Base-by-base conservation (phyloP, 2,888 invertebrate species). In the Schrankia costaestrigalis region DNA sequence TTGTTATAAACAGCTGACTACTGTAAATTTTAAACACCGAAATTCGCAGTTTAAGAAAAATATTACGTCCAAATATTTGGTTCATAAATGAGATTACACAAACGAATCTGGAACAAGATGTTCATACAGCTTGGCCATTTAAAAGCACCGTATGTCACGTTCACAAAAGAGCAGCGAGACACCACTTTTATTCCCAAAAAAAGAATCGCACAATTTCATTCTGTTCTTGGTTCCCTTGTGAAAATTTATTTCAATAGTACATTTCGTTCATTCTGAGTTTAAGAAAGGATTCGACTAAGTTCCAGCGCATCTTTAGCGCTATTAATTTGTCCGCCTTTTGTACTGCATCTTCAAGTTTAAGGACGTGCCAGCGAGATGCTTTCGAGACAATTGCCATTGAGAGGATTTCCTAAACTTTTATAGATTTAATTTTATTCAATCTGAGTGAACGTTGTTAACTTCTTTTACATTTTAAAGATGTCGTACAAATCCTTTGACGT, bases 221-320 rank as follows among this genome's bases (percentile, higher is more conserved):
- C 67, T 68, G 63, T 63, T 67, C 59, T 62, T 60, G 53, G 62
- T 70, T 68, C 68, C 60, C 67, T 65, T 62, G 70, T 63, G 65
- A 72, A 74, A 71, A 76, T 78, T 71, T 71, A 71, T 74, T 72
- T 78, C 71, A 72, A 73, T 67, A 55, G 68, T 53, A 57, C 50
- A 53, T 55, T 45, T 39, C 48, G 40, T 50, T 54, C 53, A 46
- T 48, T 57, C 54, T 52, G 63, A 68, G 62, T 72, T 68, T 67
- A 54, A 61, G 59, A 56, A 64, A 55, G 58, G 65, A 58, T 64
- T 50, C 43, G 25, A 46, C 49, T 43, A 46, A 63, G 58, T 59
- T 65, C 46, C 57, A 63, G 33, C 25, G 62, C 63, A 61, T 74
- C 64, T 62, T 69, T 62, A 58, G 56, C 56, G 59, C 61, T 63